These are phyloP conservation scores for Leptopilina syphax DNA, from an alignment of 2,888 invertebrate genomes.

Conservation along the genomic window DNA sequence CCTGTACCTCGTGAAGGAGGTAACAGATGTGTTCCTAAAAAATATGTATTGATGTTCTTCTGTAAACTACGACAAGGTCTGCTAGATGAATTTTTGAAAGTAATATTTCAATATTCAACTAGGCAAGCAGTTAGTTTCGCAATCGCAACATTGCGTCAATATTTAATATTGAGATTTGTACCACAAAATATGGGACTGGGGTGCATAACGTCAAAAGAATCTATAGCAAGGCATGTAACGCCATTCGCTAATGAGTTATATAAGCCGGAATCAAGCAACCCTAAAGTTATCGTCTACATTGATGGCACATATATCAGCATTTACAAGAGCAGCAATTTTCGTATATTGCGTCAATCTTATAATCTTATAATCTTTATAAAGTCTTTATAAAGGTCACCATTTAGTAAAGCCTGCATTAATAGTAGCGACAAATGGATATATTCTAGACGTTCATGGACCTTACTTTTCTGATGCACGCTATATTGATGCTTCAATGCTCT, in stretches of 20 bases:
- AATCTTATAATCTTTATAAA: too few species aligned
- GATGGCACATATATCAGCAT: constrained; percentile 52
- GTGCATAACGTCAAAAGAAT: constrained; percentile 41
- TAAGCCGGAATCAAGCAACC: constrained; percentile 48
- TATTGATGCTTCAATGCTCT: constrained; percentile 38
- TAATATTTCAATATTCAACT: constrained; percentile 33
- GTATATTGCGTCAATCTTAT: constrained; percentile 47
- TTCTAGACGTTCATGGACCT: not conserved
- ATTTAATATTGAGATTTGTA: constrained; percentile 48
- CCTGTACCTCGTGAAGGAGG: not conserved
- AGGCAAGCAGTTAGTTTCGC: constrained; percentile 36
- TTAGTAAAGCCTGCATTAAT: constrained; percentile 48
- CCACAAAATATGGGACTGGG: constrained; percentile 48
- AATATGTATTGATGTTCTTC: constrained; percentile 17
- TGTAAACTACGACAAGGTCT: constrained; percentile 31
- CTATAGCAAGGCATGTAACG: constrained; percentile 43
- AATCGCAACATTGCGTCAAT: constrained; percentile 17
- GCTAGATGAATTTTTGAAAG: constrained; percentile 9
- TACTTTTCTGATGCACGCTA: not conserved
- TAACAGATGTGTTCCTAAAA: not conserved
- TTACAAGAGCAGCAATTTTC: constrained; percentile 51
- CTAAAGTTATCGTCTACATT: constrained; percentile 45
- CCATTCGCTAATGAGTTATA: constrained; percentile 50
- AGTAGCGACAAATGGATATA: not conserved
- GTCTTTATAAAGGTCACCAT: constrained; percentile 48